phyloP scores from a whole-genome alignment of 2,113 vertebrate species.

The Leptocoma aspasia region DNA sequence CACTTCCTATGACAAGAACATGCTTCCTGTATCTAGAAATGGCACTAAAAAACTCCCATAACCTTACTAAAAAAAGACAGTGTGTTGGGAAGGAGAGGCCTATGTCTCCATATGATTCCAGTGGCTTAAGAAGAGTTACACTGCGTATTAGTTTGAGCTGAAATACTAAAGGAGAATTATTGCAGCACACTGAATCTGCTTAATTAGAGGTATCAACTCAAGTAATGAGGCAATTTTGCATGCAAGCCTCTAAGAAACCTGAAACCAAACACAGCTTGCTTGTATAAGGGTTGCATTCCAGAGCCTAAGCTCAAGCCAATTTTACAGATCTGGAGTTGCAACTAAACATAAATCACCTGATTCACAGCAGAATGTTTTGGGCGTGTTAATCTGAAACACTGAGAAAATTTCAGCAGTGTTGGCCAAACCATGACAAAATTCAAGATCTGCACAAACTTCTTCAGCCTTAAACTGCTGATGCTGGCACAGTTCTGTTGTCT shows the following conservation, averaged over 20 bases:
- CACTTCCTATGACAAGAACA: not conserved
- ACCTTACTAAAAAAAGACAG: not conserved
- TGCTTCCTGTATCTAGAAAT: not conserved
- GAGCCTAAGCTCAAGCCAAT: not conserved
- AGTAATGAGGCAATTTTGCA: not conserved
- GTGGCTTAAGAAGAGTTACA: not conserved
- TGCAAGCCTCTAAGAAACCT: not conserved
- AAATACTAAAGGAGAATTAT: not conserved
- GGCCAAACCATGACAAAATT: not conserved
- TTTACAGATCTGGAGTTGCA: slow-evolving; percentile 1
- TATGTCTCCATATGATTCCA: not conserved
- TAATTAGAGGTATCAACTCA: not conserved
- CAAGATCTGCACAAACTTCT: not conserved
- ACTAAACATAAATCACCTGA: slow-evolving; percentile 33
- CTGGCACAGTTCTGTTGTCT: not conserved
- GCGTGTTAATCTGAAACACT: not conserved
- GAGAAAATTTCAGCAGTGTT: not conserved
- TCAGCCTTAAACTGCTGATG: not conserved
- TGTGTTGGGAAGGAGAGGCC: not conserved
- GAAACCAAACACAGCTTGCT: slow-evolving; percentile 9
- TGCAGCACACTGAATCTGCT: not conserved
- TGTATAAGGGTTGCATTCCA: slow-evolving; percentile 21
- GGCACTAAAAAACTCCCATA: not conserved
- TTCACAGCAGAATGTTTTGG: not conserved
- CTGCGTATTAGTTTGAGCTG: not conserved